Evolutionary conservation across 1,140 invertebrate species (phyloP).

Genomic region (Aphelenchoides avenae): DNA sequence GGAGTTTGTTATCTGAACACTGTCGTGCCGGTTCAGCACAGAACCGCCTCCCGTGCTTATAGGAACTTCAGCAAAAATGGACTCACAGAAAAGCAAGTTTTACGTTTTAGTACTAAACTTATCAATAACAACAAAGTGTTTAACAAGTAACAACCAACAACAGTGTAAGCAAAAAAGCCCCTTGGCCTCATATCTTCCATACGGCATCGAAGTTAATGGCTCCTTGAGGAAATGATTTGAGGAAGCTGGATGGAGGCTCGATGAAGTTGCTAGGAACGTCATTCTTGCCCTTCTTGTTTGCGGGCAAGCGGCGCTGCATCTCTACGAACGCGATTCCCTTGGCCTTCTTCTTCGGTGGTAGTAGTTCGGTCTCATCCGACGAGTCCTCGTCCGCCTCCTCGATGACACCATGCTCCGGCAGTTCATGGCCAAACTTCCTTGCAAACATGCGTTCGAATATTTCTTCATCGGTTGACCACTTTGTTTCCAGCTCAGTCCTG

Average conservation of each 20-base stretch:
- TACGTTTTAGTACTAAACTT: neutral
- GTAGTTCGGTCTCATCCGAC: slow-evolving; percentile 3
- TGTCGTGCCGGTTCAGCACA: neutral
- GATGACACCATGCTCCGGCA: neutral
- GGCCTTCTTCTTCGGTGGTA: neutral
- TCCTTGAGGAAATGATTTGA: neutral
- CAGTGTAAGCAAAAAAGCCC: neutral
- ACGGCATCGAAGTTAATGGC: too few species aligned
- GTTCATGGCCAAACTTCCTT: neutral
- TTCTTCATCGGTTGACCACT: slow-evolving; percentile 13
- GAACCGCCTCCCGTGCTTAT: neutral
- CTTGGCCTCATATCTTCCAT: too few species aligned
- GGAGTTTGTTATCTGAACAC: too few species aligned
- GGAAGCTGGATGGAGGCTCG: too few species aligned
- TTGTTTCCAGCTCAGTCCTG: slow-evolving; percentile 23
- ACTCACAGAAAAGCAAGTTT: neutral
- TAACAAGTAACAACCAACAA: slow-evolving; percentile 6
- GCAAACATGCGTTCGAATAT: slow-evolving; percentile 12
- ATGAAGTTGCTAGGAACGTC: too few species aligned
- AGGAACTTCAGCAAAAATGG: neutral
- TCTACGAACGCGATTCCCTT: neutral
- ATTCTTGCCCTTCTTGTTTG: neutral
- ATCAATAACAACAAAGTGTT: neutral
- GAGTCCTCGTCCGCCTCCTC: neutral
- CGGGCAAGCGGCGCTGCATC: neutral